These are phyloP conservation scores for Enteromius viviparus DNA, from an alignment of 2,797 vertebrate species.

Conservation along the genomic window DNA sequence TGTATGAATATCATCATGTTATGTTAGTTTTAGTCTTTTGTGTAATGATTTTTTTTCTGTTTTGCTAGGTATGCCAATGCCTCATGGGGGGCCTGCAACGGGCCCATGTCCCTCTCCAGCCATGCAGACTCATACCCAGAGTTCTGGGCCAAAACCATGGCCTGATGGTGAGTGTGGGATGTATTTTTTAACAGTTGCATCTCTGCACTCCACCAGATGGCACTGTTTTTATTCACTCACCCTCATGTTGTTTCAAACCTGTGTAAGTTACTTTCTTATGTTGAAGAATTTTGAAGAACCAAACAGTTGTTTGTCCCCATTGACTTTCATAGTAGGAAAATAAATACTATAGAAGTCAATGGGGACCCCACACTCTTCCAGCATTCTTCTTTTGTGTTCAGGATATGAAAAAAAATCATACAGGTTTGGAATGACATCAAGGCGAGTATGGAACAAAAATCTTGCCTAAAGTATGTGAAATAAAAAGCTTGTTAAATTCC, in stretches of 20 bases:
- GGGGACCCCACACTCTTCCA: too few relatives aligned
- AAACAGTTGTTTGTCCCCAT: not conserved
- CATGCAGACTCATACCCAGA: constrained; percentile 78
- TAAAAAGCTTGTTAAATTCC: too few relatives aligned
- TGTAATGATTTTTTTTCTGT: not conserved
- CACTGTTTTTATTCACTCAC: not conserved
- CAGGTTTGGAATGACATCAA: not conserved
- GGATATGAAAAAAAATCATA: not conserved
- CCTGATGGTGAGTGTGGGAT: constrained; percentile 76
- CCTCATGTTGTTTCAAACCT: not conserved
- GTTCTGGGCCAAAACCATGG: constrained; percentile 82
- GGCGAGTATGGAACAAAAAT: not conserved
- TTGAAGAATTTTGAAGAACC: not conserved
- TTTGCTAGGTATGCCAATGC: constrained; percentile 78
- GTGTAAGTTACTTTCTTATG: not conserved
- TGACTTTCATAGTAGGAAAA: not conserved
- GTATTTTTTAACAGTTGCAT: not conserved
- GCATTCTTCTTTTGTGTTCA: not conserved
- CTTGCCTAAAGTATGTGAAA: too few relatives aligned
- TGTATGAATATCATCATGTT: not conserved
- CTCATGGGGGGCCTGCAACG: constrained; percentile 74
- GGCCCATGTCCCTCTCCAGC: constrained; percentile 76
- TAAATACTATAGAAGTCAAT: not conserved
- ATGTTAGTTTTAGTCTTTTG: not conserved
- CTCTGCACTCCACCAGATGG: not conserved